Base-by-base conservation (phyloP, 2,113 vertebrate species). In the Chitala chitala region DNA sequence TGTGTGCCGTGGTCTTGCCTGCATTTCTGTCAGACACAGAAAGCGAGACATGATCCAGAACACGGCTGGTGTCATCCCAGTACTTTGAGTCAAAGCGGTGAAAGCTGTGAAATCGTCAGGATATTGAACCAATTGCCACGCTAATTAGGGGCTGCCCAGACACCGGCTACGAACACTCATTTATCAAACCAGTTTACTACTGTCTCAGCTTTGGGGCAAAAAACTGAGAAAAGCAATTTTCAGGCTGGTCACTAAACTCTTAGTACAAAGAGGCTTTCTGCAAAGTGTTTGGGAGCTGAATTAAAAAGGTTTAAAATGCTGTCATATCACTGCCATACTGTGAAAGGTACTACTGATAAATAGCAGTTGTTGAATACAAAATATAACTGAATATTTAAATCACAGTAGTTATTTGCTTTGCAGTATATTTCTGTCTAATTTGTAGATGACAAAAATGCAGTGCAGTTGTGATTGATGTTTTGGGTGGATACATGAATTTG, bases 71-170 rank as follows among this genome's bases (percentile, higher is more conserved):
- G 22, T 48, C 9, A 55, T 54, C 38, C 50, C 20, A 48, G 54
- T 75, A 33, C 51, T 69, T 74, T 0, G 0, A 20, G 38, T 26
- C 56, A 38, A 8, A 26, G 24, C 55, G 61, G 66, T 61, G 40
- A 38, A 8, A 26, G 24, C 55, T 61, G 66, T 61, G 40, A 71
- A 22, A 48, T 63, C 22, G 5, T 65, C 68, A 66, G 72, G 72
- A 38, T 55, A 54, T 80, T 74, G 65, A 17, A 13, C 26, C 55
- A 72, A 44, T 76, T 64, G 66, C 1, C 0, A 51, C 22, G n/a
- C 68, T 53, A 69, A 69, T 76, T 63, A 75, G 46, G 13, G 59
- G 26, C 26, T 64, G 24, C 17, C 48, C 74, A 72, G 22, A 50
- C 72, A 59, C 55, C 63, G 40, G 5, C 69, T 8, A 17, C 38